Percentiles rank a stretch among this genome's conserved stretches.
phyloP scores from a whole-genome alignment of 2,113 vertebrate species.

The Leptobrachium ailaonicum region DNA sequence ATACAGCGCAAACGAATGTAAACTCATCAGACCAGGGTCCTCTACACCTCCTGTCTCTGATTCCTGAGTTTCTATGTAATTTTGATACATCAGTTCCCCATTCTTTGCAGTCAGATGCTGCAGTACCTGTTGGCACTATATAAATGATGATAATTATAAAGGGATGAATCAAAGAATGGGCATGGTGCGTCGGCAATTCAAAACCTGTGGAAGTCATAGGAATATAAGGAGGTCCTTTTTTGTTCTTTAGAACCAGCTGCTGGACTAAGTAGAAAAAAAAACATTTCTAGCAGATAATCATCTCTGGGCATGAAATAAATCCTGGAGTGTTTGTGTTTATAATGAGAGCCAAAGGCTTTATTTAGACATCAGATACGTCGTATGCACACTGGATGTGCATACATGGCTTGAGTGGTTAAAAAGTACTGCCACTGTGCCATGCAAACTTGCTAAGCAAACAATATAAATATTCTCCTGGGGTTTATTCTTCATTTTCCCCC shows the following conservation, averaged over 20 bases:
- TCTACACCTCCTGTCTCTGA: too few species aligned
- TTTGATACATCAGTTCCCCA: too few species aligned
- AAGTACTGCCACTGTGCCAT: slow-evolving; percentile 6
- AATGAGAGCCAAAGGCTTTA: slow-evolving; percentile 44
- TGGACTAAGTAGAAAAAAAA: slow-evolving; percentile 38
- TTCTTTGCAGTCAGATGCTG: too few species aligned
- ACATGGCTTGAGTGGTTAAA: slow-evolving; percentile 20
- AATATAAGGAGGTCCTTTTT: not conserved
- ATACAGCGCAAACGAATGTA: not conserved
- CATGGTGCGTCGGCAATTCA: not conserved
- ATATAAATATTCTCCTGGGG: too few species aligned
- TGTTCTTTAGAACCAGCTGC: slow-evolving; percentile 7
- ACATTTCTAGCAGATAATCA: slow-evolving; percentile 43
- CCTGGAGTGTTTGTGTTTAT: slow-evolving; percentile 53
- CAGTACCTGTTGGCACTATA: too few species aligned
- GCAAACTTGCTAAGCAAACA: too few species aligned
- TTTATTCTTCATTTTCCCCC: too few species aligned
- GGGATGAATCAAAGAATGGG: not conserved
- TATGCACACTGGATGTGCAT: slow-evolving; percentile 32
- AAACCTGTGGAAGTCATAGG: not conserved
- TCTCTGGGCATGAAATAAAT: slow-evolving; percentile 54
- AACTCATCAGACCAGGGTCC: too few species aligned
- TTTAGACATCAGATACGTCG: slow-evolving; percentile 47
- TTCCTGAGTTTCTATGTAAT: too few species aligned
- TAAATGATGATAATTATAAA: too few species aligned